Percentiles rank a stretch among this genome's conserved stretches.
Conservation (phyloP, 1,140 invertebrate genomes). For the Meloidogyne chitwoodi region DNA sequence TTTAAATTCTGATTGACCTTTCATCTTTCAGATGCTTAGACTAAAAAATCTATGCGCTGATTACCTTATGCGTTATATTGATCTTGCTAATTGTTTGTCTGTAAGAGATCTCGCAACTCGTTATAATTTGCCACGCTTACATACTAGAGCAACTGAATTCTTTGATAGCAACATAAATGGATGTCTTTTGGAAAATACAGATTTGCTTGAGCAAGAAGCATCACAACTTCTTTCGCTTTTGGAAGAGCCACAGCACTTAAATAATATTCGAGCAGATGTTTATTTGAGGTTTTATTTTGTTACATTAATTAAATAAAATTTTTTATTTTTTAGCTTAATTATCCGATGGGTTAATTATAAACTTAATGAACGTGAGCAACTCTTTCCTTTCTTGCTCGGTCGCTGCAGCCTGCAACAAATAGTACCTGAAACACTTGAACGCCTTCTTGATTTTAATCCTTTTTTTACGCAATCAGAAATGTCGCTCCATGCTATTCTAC, state of each 20-base stretch:
- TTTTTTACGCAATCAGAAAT: conserved; percentile 63
- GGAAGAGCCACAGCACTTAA: conserved; percentile 44
- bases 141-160: conserved; percentile 62
- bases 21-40: conserved; percentile 60
- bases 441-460: conserved; percentile 62
- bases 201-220: conserved; percentile 43
- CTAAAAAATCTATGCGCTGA: conserved; percentile 69
- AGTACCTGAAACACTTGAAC: conserved; percentile 34
- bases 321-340: conserved; percentile 60
- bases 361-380: conserved; percentile 62
- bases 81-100: conserved; percentile 67
- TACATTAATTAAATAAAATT: neutral
- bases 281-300: conserved; percentile 49
- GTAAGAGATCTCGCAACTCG: conserved; percentile 65
- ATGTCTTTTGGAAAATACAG: conserved; percentile 51
- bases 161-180: conserved; percentile 64
- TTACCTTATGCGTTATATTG: conserved; percentile 67
- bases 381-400: conserved; percentile 64
- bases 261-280: conserved; percentile 34
- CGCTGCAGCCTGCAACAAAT: conserved; percentile 53
- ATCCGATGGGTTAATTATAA: conserved; percentile 65
- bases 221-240: conserved; percentile 38
- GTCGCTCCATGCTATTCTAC: conserved; percentile 66
- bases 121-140: conserved; percentile 63
- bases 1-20: neutral